Conservation (phyloP, 2,113 vertebrate species). For the Haplochromis vanheusdeni region DNA sequence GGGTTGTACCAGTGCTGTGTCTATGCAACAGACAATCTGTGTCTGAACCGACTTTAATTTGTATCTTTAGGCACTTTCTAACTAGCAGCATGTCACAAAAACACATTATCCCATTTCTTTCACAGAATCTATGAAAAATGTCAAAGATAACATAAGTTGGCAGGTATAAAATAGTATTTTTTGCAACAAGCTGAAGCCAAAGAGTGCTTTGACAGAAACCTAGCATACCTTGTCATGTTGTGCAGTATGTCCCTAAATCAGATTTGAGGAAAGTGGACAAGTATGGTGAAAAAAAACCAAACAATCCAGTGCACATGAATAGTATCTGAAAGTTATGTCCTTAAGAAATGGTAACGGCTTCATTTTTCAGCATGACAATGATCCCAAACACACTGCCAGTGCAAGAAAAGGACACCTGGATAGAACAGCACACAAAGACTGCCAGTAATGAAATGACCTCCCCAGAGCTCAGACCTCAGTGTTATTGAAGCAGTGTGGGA, state of each 20-base stretch:
- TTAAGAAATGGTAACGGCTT: neutral
- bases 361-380: neutral
- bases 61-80: neutral
- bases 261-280: neutral
- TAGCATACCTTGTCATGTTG: too few species aligned
- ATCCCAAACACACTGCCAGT: neutral
- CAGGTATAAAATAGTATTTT: neutral
- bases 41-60: neutral
- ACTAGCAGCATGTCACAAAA: neutral
- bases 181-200: neutral
- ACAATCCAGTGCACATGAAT: neutral
- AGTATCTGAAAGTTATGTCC: neutral
- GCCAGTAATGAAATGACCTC: neutral
- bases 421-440: neutral
- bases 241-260: neutral
- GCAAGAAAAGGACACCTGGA: neutral
- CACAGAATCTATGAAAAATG: neutral
- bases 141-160: neutral
- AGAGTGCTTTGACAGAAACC: neutral
- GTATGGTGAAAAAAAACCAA: fast-evolving
- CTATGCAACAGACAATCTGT: neutral
- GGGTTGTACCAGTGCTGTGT: neutral
- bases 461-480: neutral
- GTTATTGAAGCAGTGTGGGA: neutral
- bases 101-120: neutral